These are phyloP conservation scores for Cyclargus thomasi DNA, from an alignment of 1,140 invertebrate genomes.

Conservation along the genomic window DNA sequence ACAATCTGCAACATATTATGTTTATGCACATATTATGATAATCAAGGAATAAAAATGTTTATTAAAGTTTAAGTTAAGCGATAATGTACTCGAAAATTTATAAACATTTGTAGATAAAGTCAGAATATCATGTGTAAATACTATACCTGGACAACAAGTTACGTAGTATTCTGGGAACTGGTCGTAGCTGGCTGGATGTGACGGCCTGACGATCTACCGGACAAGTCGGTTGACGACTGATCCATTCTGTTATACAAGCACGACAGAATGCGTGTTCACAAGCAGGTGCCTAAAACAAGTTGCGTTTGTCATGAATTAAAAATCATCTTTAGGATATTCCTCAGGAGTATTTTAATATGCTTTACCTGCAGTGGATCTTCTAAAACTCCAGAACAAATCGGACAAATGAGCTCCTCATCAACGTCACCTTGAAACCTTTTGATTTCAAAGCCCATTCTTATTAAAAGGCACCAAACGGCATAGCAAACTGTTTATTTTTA, in stretches of 20 bases:
- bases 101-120: not conserved
- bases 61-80: not conserved
- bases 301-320: not conserved
- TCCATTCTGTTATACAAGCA: slow-evolving; percentile 95
- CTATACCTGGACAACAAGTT: slow-evolving; percentile 87
- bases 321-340: not conserved
- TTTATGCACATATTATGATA: not conserved
- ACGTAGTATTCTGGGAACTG: slow-evolving; percentile 92
- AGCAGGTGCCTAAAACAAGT: slow-evolving; percentile 84
- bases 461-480: not conserved
- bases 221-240: slow-evolving; percentile 92
- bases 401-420: slow-evolving; percentile 93
- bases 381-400: slow-evolving; percentile 92
- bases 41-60: not conserved
- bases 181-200: slow-evolving; percentile 89
- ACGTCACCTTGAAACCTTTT: slow-evolving; percentile 92
- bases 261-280: slow-evolving; percentile 98
- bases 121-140: slow-evolving; percentile 26
- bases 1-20: slow-evolving; percentile 76
- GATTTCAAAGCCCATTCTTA: slow-evolving; percentile 90
- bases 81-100: not conserved
- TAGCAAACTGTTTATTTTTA: not conserved
- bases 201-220: slow-evolving; percentile 94
- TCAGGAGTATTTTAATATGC: slow-evolving; percentile 4
- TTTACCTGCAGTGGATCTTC: slow-evolving; percentile 92